Percentiles rank a stretch among this genome's conserved stretches.
phyloP scores from a whole-genome alignment of 2,888 invertebrate genomes.

The Hemithea aestivaria region DNA sequence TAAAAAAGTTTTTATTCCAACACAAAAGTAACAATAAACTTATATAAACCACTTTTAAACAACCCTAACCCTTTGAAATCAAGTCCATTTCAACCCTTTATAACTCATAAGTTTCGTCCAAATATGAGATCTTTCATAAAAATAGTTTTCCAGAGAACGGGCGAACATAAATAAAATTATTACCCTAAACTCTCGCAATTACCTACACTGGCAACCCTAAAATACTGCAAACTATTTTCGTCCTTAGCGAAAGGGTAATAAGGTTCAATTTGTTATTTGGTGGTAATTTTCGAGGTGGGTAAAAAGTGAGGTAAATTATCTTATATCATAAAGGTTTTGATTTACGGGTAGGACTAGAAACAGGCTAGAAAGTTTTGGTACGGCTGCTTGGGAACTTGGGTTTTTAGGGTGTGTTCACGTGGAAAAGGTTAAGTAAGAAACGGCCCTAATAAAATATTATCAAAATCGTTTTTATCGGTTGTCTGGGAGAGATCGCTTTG shows the following conservation, averaged over 20 bases:
- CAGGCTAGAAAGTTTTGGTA: conserved; percentile 22
- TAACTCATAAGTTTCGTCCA: conserved; percentile 11
- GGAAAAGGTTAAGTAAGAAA: too few species aligned
- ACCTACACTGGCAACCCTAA: conserved; percentile 26
- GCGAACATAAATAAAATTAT: conserved; percentile 29
- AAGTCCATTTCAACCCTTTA: conserved; percentile 10
- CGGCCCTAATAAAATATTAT: too few species aligned
- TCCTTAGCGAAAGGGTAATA: conserved; percentile 8
- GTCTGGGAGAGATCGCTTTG: too few species aligned
- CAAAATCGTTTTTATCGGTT: too few species aligned
- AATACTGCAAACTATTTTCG: conserved; percentile 2
- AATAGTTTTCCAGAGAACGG: conserved; percentile 24
- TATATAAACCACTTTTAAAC: background rate
- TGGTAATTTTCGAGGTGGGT: conserved; percentile 12
- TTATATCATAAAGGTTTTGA: conserved; percentile 22
- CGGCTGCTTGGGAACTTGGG: too few species aligned
- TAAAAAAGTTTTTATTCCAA: too few species aligned
- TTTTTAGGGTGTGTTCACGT: too few species aligned
- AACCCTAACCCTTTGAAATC: conserved; percentile 6
- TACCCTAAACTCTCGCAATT: conserved; percentile 30
- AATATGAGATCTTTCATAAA: conserved; percentile 18
- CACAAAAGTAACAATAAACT: too few species aligned
- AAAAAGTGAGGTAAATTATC: conserved; percentile 26
- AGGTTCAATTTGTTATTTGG: conserved; percentile 13
- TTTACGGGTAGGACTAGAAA: conserved; percentile 21